Conservation (phyloP, 2,888 invertebrate species). For the Lagria hirta region DNA sequence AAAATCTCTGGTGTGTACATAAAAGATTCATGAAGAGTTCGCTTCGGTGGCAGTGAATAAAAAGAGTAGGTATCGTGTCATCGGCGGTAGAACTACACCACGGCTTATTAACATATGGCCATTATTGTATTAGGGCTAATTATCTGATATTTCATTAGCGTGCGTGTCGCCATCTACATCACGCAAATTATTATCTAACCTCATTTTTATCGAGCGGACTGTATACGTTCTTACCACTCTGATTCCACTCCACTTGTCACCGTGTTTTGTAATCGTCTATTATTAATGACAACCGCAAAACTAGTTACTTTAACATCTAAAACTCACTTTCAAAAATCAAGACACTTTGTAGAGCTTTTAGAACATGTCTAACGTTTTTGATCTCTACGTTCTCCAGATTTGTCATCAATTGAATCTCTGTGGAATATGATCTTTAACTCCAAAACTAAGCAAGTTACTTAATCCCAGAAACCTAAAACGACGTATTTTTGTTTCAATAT, state of each 20-base stretch:
- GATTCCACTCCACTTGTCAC: slow-evolving; percentile 26
- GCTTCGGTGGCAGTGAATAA: slow-evolving; percentile 21
- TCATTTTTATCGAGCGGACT: slow-evolving; percentile 35
- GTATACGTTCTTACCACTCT: slow-evolving; percentile 5
- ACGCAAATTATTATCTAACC: slow-evolving; percentile 35
- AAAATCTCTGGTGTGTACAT: slow-evolving; percentile 28
- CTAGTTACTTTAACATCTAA: too few species aligned
- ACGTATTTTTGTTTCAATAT: too few species aligned
- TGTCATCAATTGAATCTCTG: too few species aligned
- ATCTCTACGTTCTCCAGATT: too few species aligned
- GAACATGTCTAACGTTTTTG: too few species aligned
- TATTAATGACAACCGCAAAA: slow-evolving; percentile 27
- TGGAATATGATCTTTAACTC: too few species aligned
- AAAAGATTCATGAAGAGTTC: slow-evolving; percentile 27
- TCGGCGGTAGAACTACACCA: slow-evolving; percentile 24
- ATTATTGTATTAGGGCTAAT: slow-evolving; percentile 51
- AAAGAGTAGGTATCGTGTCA: slow-evolving; percentile 29
- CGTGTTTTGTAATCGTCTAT: slow-evolving; percentile 27
- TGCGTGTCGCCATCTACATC: slow-evolving; percentile 40
- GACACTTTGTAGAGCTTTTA: too few species aligned
- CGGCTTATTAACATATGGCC: slow-evolving; percentile 47
- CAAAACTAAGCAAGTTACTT: too few species aligned
- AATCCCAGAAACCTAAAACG: too few species aligned
- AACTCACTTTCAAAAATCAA: too few species aligned
- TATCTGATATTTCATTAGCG: slow-evolving; percentile 51